Percentiles rank a stretch among this genome's conserved stretches.
Conservation (phyloP, 2,888 invertebrate species). For the Linyphia triangularis region DNA sequence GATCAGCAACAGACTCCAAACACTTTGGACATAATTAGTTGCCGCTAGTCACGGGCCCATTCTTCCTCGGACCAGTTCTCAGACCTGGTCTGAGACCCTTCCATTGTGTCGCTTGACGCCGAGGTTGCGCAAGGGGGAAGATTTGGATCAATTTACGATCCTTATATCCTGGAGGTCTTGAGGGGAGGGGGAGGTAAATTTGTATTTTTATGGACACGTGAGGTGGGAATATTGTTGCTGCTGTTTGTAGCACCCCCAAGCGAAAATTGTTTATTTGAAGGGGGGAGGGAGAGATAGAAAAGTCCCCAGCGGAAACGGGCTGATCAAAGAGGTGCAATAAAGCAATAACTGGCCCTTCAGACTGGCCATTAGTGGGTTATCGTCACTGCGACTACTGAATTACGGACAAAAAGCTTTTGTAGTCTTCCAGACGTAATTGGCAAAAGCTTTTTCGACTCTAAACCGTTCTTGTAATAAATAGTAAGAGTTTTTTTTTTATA, state of each 20-base stretch:
- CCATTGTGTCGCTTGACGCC: not conserved
- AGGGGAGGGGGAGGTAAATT: not conserved
- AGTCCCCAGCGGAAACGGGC: slow-evolving; percentile 10
- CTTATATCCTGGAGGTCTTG: not conserved
- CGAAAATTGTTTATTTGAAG: not conserved
- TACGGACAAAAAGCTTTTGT: slow-evolving; percentile 8
- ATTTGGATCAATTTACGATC: slow-evolving; percentile 14
- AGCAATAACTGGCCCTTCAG: not conserved
- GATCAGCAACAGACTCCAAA: not conserved
- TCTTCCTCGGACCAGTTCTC: slow-evolving; percentile 2
- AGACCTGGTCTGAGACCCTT: not conserved
- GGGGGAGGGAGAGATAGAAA: not conserved
- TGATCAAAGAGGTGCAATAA: slow-evolving; percentile 18
- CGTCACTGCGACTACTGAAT: slow-evolving; percentile 6
- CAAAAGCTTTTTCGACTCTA: not conserved
- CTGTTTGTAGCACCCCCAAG: not conserved
- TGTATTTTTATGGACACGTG: not conserved
- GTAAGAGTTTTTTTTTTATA: not conserved
- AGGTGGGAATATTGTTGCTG: not conserved
- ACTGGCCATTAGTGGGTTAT: not conserved
- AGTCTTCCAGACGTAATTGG: slow-evolving; percentile 6
- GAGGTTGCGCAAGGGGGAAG: not conserved
- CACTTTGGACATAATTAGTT: slow-evolving; percentile 24
- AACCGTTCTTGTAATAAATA: not conserved
- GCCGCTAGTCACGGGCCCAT: not conserved